Conservation (phyloP, 2,797 vertebrate species). For the Eleutherodactylus coqui region DNA sequence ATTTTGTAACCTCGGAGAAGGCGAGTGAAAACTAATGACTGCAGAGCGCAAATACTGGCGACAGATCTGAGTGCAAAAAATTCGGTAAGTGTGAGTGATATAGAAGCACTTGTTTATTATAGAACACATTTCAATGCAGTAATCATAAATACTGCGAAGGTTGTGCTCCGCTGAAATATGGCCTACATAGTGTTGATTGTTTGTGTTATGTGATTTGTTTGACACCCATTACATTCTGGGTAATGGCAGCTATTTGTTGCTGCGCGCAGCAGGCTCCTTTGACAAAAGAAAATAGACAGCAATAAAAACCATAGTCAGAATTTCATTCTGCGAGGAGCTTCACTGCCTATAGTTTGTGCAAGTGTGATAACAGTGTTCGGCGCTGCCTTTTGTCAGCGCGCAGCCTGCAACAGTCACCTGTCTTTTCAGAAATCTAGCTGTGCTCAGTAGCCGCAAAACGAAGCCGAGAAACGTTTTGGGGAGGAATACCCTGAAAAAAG, state of each 20-base stretch:
- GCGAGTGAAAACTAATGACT: constrained; percentile 34
- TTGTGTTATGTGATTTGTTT: constrained; percentile 85
- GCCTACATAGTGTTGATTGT: constrained; percentile 85
- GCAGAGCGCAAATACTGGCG: constrained; percentile 64
- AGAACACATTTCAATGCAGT: constrained; percentile 88
- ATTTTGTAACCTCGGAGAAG: not conserved
- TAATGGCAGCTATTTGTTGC: constrained; percentile 95
- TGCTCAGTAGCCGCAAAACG: constrained; percentile 79
- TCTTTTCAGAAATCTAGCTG: constrained; percentile 93
- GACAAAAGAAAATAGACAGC: constrained; percentile 86
- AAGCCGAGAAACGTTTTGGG: constrained; percentile 20
- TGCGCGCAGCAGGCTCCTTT: constrained; percentile 85
- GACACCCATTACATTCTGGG: constrained; percentile 85
- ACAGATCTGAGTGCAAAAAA: constrained; percentile 82
- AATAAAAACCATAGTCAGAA: constrained; percentile 88
- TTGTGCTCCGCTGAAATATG: constrained; percentile 84
- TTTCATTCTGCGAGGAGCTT: constrained; percentile 80
- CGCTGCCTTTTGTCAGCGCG: constrained; percentile 96
- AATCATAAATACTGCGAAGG: constrained; percentile 85
- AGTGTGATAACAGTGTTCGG: constrained; percentile 98
- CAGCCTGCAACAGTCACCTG: constrained; percentile 95
- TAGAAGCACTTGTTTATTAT: constrained; percentile 84
- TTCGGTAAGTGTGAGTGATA: constrained; percentile 80
- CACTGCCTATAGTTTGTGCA: constrained; percentile 89
- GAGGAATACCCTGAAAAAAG: not conserved